Conservation (phyloP, 2,113 vertebrate species). For the Burhinus oedicnemus region DNA sequence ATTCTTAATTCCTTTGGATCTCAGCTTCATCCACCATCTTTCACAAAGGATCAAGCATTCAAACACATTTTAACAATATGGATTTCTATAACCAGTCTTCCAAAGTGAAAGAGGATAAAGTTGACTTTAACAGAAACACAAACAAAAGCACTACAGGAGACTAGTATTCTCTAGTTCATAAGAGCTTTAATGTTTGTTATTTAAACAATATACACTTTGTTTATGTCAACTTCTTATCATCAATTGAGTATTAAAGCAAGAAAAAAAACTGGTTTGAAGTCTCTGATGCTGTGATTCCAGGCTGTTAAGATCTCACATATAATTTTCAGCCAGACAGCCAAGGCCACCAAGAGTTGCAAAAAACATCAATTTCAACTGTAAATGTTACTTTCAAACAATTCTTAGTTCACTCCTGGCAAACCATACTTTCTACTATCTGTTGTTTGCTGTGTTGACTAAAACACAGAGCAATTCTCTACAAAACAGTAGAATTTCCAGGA, state of each 20-base stretch:
- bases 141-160: neutral
- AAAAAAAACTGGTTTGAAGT: neutral
- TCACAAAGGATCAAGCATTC: neutral
- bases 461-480: neutral
- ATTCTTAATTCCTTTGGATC: neutral
- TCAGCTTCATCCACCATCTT: neutral
- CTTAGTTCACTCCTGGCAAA: neutral
- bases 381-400: neutral
- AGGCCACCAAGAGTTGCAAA: neutral
- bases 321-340: neutral
- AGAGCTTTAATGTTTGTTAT: conserved; percentile 23
- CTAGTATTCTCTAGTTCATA: neutral
- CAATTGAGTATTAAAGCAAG: neutral
- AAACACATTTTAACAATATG: neutral
- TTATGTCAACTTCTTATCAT: neutral
- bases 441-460: neutral
- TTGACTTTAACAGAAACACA: neutral
- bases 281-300: neutral
- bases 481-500: neutral
- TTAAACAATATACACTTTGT: neutral
- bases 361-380: neutral
- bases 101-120: neutral
- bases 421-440: neutral
- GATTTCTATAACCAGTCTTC: neutral
- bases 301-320: neutral